Evolutionary conservation across 53 echinoderm and acorn worm species (phyloP).

Genomic region (Zoroaster sp.): DNA sequence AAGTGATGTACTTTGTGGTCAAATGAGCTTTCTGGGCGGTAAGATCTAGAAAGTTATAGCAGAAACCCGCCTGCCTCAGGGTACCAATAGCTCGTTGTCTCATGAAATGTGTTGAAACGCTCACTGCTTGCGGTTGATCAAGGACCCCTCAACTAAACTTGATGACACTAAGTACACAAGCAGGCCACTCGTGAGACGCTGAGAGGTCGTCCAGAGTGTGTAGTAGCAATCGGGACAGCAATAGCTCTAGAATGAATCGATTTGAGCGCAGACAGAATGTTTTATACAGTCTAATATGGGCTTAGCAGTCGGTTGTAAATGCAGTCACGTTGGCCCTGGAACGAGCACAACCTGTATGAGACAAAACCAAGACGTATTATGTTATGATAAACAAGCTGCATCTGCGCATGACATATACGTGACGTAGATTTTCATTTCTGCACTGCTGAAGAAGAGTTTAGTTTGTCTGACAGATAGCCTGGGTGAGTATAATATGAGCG

Average conservation of each 20-base stretch:
- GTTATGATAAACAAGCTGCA: constrained; percentile 40
- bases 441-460: constrained; percentile 6
- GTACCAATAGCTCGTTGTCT: not conserved
- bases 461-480: constrained; percentile 44
- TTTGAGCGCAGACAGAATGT: not conserved
- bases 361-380: not conserved
- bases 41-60: not conserved
- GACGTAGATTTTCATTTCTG: not conserved
- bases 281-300: not conserved
- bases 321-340: constrained; percentile 29
- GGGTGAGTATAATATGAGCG: not conserved
- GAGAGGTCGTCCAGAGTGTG: constrained; percentile 23
- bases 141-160: not conserved
- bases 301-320: not conserved
- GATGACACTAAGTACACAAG: not conserved
- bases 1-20: not conserved
- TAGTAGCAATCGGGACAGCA: not conserved
- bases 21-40: not conserved
- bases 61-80: not conserved
- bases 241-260: not conserved
- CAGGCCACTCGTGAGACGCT: not conserved
- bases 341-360: constrained; percentile 15
- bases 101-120: too few relatives aligned
- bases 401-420: not conserved
- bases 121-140: not conserved